phyloP scores from a whole-genome alignment of 2,888 invertebrate species.

The Eretmocerus hayati region DNA sequence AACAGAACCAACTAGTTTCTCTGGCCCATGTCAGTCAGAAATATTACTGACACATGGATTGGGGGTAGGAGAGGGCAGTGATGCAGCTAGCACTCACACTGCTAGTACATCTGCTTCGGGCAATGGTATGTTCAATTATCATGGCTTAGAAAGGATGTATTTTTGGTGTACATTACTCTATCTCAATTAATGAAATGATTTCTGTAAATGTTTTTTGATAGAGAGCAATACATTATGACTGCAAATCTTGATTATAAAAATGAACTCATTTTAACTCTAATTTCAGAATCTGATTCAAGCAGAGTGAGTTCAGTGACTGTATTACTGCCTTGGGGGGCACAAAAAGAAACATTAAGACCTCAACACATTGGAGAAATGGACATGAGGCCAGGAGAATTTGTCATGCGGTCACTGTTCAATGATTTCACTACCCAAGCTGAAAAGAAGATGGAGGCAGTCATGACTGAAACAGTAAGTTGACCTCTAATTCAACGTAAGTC shows the following conservation, averaged over 20 bases:
- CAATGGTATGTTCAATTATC: slow-evolving; percentile 38
- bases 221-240: neutral
- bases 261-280: slow-evolving; percentile 1
- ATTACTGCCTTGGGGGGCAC: slow-evolving; percentile 74
- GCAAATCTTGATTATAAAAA: neutral
- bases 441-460: slow-evolving; percentile 90
- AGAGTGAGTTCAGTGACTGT: slow-evolving; percentile 43
- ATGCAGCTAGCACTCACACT: slow-evolving; percentile 42
- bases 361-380: slow-evolving; percentile 54
- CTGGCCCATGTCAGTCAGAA: slow-evolving; percentile 30
- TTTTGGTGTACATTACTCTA: too few relatives aligned
- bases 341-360: slow-evolving; percentile 55
- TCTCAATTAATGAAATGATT: neutral
- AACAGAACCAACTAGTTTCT: slow-evolving; percentile 30
- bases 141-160: too few relatives aligned
- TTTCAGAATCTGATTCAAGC: slow-evolving; percentile 42
- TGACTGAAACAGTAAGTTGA: slow-evolving; percentile 71
- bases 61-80: slow-evolving; percentile 32
- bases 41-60: slow-evolving; percentile 13
- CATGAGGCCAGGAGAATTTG: slow-evolving; percentile 87
- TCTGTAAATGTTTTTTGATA: too few relatives aligned
- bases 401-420: slow-evolving; percentile 89
- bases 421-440: slow-evolving; percentile 94
- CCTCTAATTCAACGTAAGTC: too few relatives aligned
- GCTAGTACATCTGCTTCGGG: slow-evolving; percentile 44